Evolutionary conservation across 2,113 vertebrate genomes (phyloP), one percentile per base, ranked within the genome.

Genomic region (Clarias batrachus): DNA sequence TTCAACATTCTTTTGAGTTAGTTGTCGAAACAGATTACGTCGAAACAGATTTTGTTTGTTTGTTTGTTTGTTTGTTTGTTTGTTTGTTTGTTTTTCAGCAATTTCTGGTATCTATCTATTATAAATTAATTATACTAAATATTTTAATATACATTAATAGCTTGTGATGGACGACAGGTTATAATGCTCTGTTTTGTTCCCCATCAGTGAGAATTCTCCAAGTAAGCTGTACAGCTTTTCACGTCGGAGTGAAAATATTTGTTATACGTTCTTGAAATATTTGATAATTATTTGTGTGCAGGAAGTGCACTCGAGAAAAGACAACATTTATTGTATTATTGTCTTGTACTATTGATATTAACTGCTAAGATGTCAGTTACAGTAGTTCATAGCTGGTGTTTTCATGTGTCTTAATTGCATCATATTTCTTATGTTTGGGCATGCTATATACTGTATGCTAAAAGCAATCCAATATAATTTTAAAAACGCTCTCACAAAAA

Each of bases 301-400:
- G n/a, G 25, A 13, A 1, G 27, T 27, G 13, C 12, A 27, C 65
- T 68, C 30, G 65, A 27, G 65, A 66, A 66, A 65, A 65, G 3
- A 66, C 25, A 11, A 66, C 3, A 27, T 27, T 66, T 27, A 68
- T 3, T 68, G 11, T 30, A 14, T 12, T 68, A 30, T 68, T 68
- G n/a, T 68, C 56, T 79, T 57, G 7, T 81, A 81, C 57, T 65
- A 41, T 37, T 81, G 79, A 25, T 63, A 81, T 63, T 25, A 66
- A 54, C 41, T 68, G 25, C 13, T 5, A 1, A 82, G 16, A 17
- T 27, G 65, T 25, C 48, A 48, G 6, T 48, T 48, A 54, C n/a
- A 30, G 56, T 37, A 30, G 37, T 33, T 71, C 27, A 73, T 37
- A 73, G 33, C 70, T 21, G 8, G 70, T 73, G 17, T 33, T 70